Base-by-base conservation (phyloP, 1,140 invertebrate species). In the Ostrea edulis region DNA sequence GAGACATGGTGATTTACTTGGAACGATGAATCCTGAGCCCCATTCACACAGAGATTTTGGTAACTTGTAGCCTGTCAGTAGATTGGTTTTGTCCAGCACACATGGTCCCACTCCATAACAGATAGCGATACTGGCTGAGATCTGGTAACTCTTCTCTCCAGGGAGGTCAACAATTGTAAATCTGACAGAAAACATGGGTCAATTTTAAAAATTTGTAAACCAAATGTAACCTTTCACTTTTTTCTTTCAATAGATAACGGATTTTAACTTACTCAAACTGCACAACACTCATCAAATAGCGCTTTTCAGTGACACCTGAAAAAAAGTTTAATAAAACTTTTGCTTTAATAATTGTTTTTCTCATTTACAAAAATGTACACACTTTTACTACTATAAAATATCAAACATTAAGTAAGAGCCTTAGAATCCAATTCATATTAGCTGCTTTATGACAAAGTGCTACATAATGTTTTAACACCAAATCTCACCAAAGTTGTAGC, bases 401-500 rank as follows among this genome's bases (percentile, higher is more conserved):
- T 44, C 1, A 44, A 44, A 44, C 35, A n/a, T n/a, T n/a, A n/a
- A n/a, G n/a, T n/a, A n/a, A n/a, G n/a, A n/a, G n/a, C n/a, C 5
- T 44, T 44, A 44, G 35, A 44, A 44, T 44, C 35, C 35, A 44
- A 5, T 44, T 44, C 35, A 44, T 44, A 44, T 44, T 44, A 44
- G 35, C 35, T 44, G 35, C 35, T 2, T 44, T 44, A 44, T 44
- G 35, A 44, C 35, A 44, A 44, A 44, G 35, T 44, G 35, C 35
- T 44, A 44, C 35, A 44, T 44, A 44, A 44, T 44, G 35, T 44
- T 44, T 44, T 44, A 44, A 44, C 35, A 44, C 35, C 5, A 44
- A 25, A 29, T 44, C 51, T 52, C 52, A 83, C 82, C 82, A 83
- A 83, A 90, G 52, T 54, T 86, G 44, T 86, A 90, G 22, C 52